Base-by-base conservation (phyloP, 2,113 vertebrate species). In the Leptosomus discolor region DNA sequence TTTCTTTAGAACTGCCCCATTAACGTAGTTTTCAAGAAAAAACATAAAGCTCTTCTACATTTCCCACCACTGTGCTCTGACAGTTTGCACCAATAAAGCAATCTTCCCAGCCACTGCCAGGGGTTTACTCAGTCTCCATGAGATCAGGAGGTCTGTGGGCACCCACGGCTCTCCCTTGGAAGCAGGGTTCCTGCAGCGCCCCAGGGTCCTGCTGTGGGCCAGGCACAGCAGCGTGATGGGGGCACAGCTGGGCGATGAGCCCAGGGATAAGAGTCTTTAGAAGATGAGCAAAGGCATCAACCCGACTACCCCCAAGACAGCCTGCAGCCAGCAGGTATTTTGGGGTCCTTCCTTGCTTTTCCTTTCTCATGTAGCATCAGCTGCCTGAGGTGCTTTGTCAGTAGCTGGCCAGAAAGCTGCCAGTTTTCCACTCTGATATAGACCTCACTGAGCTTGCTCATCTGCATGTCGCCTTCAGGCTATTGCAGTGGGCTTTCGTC, bases 201-300 rank as follows among this genome's bases (percentile, higher is more conserved):
- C 39, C 2, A 2, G 30, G 48, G 43, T 15, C 26, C 60, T 1
- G 0, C 5, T n/a, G 12, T 2, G 50, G 54, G 7, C 15, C 13
- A n/a, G 57, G 45, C 24, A n/a, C 32, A 64, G 50, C 24, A 0
- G 0, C 2, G 2, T 20, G 54, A 22, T 8, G 34, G 67, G 56
- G 48, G 22, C 61, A 41, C 48, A 32, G 68, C 15, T 12, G 26
- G 74, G 41, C 0, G 0, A 8, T 6, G 45, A 64, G 26, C 13
- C 18, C 54, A 27, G 30, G 45, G 27, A 39, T 11, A 54, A 69
- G 50, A 21, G 6, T 7, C 43, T 77, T 36, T 15, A 15, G 24
- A 15, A 64, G 65, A 26, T 17, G 19, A 61, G 56, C 43, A 61
- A 74, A 53, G 85, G 8, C 27, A 78, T 9, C 60, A 43, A 16